Evolutionary conservation across 2,888 invertebrate species (phyloP).

Genomic region (Griposia aprilina): DNA sequence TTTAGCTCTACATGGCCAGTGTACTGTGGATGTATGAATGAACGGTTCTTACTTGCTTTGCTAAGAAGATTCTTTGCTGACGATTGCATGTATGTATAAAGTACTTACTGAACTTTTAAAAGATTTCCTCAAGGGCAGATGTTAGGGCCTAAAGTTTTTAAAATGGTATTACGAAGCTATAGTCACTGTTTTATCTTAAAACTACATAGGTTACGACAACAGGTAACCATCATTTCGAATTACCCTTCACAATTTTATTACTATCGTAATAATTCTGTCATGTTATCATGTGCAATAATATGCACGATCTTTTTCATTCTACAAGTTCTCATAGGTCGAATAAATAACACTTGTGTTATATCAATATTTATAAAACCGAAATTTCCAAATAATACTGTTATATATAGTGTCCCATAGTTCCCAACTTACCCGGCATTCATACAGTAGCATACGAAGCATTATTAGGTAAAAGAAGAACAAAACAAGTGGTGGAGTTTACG

Average conservation of each 20-base stretch:
- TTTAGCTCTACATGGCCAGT: conserved; percentile 50
- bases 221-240: neutral
- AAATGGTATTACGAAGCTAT: neutral
- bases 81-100: neutral
- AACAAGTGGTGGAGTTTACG: conserved; percentile 33
- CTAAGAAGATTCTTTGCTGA: conserved; percentile 9
- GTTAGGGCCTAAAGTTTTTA: conserved; percentile 8
- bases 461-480: conserved; percentile 32
- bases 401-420: neutral
- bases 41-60: conserved; percentile 29
- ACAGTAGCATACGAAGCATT: conserved; percentile 1
- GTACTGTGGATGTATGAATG: conserved; percentile 48
- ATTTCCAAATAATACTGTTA: neutral
- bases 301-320: neutral
- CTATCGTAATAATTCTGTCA: neutral
- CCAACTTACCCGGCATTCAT: neutral
- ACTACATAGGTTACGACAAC: neutral
- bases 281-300: neutral
- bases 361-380: neutral
- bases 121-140: conserved; percentile 18
- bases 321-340: neutral
- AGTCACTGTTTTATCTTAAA: neutral
- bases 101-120: neutral
- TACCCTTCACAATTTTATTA: neutral
- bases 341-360: neutral